Base-by-base conservation (phyloP, 2,888 invertebrate genomes). In the Drosophila acutilabella region DNA sequence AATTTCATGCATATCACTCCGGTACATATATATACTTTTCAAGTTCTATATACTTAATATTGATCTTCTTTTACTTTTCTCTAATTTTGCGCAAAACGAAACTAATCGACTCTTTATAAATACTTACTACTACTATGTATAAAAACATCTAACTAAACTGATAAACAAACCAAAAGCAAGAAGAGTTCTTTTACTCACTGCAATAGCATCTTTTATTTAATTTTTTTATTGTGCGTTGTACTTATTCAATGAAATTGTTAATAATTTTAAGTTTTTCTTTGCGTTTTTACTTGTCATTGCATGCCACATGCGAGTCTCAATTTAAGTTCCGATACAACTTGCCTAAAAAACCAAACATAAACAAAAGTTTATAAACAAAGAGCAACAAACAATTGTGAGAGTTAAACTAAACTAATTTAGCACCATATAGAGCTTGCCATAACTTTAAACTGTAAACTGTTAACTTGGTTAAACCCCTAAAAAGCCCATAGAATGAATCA, bases 181-280 rank as follows among this genome's bases (percentile, higher is more conserved):
- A 91, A 80, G 89, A 90, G 73, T 91, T 89, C 73, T 90, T 91
- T 74, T 91, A 90, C 83, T 84, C 90, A 65, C 78, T 91, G 74
- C 88, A 91, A 83, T 91, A 89, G 88, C 62, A 89, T 87, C 62
- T 59, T 71, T 61, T 45, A 33, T 54, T 52, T 58, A 8, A 30
- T 8, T 61, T 36, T 13, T 11, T 36, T 36, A 2, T 23, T 23
- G 23, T 6, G 23, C 6, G 3, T 23, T 23, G 23, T 23, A 23
- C n/a, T 42, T 42, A 47, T 53, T 64, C 53, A 67, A 64, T 62
- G 40, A 68, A 47, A 66, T 44, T 80, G 62, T 80, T 74, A 71
- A 73, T 81, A 76, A 71, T 60, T 67, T 73, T 75, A 81, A 80
- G 78, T 77, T 76, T 41, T 41, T 3, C 64, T 62, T 60, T 65